Evolutionary conservation across 37 sponge, comb jelly and placozoan genomes (phyloP), one percentile per base, ranked within the genome.

Genomic region (Agelas oroides): DNA sequence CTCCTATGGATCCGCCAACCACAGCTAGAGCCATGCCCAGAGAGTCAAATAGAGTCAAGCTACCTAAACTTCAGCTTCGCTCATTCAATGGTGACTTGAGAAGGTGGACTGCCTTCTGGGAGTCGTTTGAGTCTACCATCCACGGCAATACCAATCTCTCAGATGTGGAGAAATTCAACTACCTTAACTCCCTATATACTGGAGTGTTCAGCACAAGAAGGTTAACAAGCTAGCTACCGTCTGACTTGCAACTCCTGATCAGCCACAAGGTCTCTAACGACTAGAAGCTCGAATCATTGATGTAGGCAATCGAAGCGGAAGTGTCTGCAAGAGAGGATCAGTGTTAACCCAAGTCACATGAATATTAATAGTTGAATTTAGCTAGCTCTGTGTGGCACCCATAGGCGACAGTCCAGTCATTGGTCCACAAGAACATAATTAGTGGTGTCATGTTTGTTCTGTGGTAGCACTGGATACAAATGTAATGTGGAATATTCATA

Each of bases 121-220:
- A 59, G 15, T 59, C 78, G 2, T 77, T 77, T 58, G 78, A 77
- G 6, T 59, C 78, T 33, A 16, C 78, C 18, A 37, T 77, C 38
- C 78, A 77, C 34, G 24, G 36, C 30, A 57, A 77, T 58, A 23
- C 3, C 18, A 64, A 57, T 17, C 35, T 75, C 21, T 75, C 76
- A 23, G 58, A 40, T 53, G 56, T 75, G 17, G 76, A 75, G 28
- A 75, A 75, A 24, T 75, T 75, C 34, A 75, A 40, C 15, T 77
- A 77, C 78, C 35, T 77, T 21, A 77, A 77, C 63, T 77, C 78
- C 14, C 78, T 77, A 5, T 32, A n/a, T n/a, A n/a, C n/a, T n/a
- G n/a, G n/a, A n/a, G n/a, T n/a, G n/a, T n/a, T n/a, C n/a, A n/a
- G n/a, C n/a, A n/a, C n/a, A n/a, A n/a, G n/a, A n/a, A n/a, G n/a